phyloP scores from a whole-genome alignment of 2,113 vertebrate species.

The Psammodynastes pulverulentus region DNA sequence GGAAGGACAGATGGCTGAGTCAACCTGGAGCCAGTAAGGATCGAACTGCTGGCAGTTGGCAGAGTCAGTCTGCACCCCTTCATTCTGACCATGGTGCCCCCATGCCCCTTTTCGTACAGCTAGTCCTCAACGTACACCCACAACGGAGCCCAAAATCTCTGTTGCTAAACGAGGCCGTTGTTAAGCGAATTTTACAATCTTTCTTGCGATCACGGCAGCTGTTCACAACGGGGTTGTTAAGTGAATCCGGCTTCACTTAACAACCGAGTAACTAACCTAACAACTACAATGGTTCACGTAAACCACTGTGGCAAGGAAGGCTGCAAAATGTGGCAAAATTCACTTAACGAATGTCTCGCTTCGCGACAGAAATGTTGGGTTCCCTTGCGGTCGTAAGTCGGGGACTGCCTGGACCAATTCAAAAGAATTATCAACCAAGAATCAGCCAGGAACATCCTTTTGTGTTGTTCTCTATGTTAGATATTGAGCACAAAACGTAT shows the following conservation, averaged over 20 bases:
- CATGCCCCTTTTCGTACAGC: too few species aligned
- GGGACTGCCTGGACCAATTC: neutral
- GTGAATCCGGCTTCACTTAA: neutral
- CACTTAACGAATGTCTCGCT: neutral
- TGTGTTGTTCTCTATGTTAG: neutral
- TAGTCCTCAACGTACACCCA: too few species aligned
- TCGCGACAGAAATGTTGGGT: neutral
- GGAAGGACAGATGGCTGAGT: too few species aligned
- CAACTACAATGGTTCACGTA: neutral
- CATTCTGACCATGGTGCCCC: too few species aligned
- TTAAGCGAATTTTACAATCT: neutral
- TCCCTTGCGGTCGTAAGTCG: neutral
- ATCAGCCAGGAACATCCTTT: constrained; percentile 31
- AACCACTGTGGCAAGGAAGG: neutral
- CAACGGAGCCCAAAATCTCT: too few species aligned
- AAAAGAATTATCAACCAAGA: neutral
- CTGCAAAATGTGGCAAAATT: neutral
- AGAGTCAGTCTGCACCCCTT: too few species aligned
- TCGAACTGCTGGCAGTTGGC: too few species aligned
- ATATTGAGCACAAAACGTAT: neutral
- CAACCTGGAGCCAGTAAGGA: too few species aligned
- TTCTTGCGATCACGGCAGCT: too few species aligned
- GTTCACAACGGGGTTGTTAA: too few species aligned
- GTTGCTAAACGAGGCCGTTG: too few species aligned
- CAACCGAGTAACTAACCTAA: neutral